phyloP scores from a whole-genome alignment of 2,888 invertebrate genomes.

The Drosophila neotestacea region DNA sequence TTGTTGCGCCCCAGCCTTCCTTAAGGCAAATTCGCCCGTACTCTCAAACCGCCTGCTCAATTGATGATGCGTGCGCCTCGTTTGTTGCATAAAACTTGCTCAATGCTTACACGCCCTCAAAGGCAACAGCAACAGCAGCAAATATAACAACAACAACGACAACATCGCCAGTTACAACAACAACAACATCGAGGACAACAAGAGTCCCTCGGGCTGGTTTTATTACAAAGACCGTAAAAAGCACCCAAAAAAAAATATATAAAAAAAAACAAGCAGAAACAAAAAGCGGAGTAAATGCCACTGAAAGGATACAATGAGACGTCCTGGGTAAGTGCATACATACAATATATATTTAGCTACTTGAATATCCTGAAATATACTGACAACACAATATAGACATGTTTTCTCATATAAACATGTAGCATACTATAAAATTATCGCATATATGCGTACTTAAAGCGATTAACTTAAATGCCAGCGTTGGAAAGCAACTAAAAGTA shows the following conservation, averaged over 20 bases:
- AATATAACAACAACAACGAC: constrained; percentile 29
- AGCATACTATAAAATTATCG: constrained; percentile 2
- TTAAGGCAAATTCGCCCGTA: constrained; percentile 5
- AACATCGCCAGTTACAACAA: constrained; percentile 31
- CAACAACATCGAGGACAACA: constrained; percentile 40
- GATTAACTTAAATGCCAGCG: constrained; percentile 34
- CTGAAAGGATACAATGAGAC: constrained; percentile 63
- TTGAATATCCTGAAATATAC: constrained; percentile 38
- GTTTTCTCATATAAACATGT: constrained; percentile 9
- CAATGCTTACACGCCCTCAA: constrained; percentile 77
- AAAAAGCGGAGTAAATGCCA: constrained; percentile 53
- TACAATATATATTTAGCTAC: constrained; percentile 29
- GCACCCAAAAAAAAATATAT: constrained; percentile 25
- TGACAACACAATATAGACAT: constrained; percentile 25
- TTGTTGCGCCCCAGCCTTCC: constrained; percentile 23
- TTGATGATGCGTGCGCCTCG: constrained; percentile 62
- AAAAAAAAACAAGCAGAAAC: constrained; percentile 29
- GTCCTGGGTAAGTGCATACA: constrained; percentile 64
- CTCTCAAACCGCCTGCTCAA: constrained; percentile 39
- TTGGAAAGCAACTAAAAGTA: constrained; percentile 3
- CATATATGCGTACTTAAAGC: not conserved
- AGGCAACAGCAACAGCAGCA: constrained; percentile 45
- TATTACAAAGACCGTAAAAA: constrained; percentile 77
- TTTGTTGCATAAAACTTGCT: constrained; percentile 80
- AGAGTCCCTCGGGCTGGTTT: constrained; percentile 75